A percentile compares a stretch with the other conserved stretches of the same genome.
Evolutionary conservation across 2,113 vertebrate genomes (phyloP).

Genomic region (Nibea coibor): DNA sequence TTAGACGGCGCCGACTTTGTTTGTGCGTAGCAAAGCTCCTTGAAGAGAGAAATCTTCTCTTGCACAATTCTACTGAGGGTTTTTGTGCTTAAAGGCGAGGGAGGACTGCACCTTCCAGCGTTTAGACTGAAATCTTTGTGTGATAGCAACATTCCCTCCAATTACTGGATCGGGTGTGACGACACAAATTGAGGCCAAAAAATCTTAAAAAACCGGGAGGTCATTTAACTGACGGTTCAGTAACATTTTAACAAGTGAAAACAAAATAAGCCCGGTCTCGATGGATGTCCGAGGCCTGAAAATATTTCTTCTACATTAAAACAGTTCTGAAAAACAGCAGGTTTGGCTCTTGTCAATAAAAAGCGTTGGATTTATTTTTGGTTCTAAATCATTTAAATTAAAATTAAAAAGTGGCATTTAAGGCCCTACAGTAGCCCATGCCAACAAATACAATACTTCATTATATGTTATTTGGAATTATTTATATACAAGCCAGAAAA

Average conservation of each 20-base stretch:
- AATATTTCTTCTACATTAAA: conserved; percentile 5
- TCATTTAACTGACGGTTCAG: conserved; percentile 14
- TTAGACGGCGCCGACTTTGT: conserved; percentile 66
- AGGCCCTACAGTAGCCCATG: not conserved
- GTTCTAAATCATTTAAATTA: conserved; percentile 24
- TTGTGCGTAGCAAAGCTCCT: conserved; percentile 65
- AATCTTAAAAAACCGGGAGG: conserved; percentile 19
- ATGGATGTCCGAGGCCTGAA: not conserved
- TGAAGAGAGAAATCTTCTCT: conserved; percentile 66
- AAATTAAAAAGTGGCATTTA: not conserved
- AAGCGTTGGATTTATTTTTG: not conserved
- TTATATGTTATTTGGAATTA: not conserved
- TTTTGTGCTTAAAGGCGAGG: conserved; percentile 59
- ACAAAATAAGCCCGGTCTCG: conserved; percentile 2
- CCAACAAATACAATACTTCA: not conserved
- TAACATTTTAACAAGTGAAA: conserved; percentile 5
- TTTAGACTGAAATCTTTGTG: conserved; percentile 42
- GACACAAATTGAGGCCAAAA: conserved; percentile 45
- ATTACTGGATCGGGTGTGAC: conserved; percentile 51
- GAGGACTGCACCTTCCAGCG: conserved; percentile 59
- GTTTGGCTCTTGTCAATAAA: conserved; percentile 16
- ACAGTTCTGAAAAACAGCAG: conserved; percentile 12
- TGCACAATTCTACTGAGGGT: conserved; percentile 69
- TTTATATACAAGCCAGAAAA: not conserved
- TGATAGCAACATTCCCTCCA: conserved; percentile 51